phyloP scores from a whole-genome alignment of 2,888 invertebrate genomes.

The Corbicula japonica region DNA sequence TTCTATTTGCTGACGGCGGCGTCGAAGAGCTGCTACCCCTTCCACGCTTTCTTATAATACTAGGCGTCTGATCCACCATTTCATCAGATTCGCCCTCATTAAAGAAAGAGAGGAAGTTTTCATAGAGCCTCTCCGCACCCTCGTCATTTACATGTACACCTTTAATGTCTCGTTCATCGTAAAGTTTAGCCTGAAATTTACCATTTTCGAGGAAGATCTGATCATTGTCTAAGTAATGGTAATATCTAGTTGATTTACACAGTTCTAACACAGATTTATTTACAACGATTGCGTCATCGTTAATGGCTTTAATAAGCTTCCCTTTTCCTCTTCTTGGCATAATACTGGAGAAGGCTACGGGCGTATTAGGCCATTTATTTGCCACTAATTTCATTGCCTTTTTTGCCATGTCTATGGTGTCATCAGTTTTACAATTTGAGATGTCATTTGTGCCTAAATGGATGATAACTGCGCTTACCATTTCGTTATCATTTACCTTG shows the following conservation, averaged over 20 bases:
- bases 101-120: not conserved
- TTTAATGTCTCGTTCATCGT: not conserved
- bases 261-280: not conserved
- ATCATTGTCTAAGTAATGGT: slow-evolving; percentile 1
- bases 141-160: not conserved
- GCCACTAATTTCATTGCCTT: not conserved
- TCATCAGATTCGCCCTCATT: slow-evolving; percentile 3
- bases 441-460: slow-evolving; percentile 17
- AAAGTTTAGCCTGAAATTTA: not conserved
- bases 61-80: not conserved
- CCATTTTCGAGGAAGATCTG: not conserved
- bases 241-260: no score
- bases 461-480: not conserved
- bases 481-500: not conserved
- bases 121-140: slow-evolving; percentile 11
- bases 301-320: not conserved
- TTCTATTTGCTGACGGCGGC: no score
- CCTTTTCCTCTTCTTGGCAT: not conserved
- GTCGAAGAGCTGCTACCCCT: no score
- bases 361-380: slow-evolving; percentile 2
- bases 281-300: not conserved
- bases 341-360: slow-evolving; percentile 1
- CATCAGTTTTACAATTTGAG: not conserved
- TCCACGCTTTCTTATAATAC: no score
- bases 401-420: not conserved